phyloP scores from a whole-genome alignment of 2,888 invertebrate genomes.

The Coronaproctus castanopsis region DNA sequence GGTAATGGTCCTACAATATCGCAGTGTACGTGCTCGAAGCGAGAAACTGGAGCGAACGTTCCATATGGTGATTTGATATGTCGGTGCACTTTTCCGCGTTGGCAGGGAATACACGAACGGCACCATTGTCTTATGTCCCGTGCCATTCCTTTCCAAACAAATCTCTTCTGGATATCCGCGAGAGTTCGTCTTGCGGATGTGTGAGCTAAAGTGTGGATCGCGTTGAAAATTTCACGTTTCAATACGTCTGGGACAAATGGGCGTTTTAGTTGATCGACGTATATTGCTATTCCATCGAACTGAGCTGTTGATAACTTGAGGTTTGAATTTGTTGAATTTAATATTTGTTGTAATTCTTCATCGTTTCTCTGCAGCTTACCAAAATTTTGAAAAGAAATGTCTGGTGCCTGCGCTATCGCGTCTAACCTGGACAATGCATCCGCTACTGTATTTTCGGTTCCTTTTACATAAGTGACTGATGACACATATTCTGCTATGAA shows the following conservation, averaged over 20 bases:
- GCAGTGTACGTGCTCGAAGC: conserved; percentile 27
- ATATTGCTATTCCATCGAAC: too few species aligned
- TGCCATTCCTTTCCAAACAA: conserved; percentile 21
- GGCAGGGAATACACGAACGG: conserved; percentile 23
- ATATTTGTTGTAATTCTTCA: neutral
- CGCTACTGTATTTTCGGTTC: conserved; percentile 24
- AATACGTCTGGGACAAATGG: conserved; percentile 14
- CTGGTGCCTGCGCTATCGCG: neutral
- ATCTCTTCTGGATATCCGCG: conserved; percentile 18
- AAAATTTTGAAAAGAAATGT: too few species aligned
- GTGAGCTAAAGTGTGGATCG: conserved; percentile 10
- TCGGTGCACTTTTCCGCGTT: conserved; percentile 22
- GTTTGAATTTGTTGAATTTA: too few species aligned
- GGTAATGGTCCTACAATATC: conserved; percentile 28
- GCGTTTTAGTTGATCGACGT: neutral
- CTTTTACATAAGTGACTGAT: conserved; percentile 23
- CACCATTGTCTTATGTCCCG: conserved; percentile 21
- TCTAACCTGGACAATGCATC: conserved; percentile 24
- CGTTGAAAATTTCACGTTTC: conserved; percentile 6
- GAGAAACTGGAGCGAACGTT: conserved; percentile 18
- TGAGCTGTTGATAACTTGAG: too few species aligned
- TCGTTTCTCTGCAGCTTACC: neutral
- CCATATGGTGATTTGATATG: conserved; percentile 19
- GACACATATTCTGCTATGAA: conserved; percentile 24
- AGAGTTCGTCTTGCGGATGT: conserved; percentile 10